Conservation (phyloP, 2,888 invertebrate genomes). For the Elgonia sp. region DNA sequence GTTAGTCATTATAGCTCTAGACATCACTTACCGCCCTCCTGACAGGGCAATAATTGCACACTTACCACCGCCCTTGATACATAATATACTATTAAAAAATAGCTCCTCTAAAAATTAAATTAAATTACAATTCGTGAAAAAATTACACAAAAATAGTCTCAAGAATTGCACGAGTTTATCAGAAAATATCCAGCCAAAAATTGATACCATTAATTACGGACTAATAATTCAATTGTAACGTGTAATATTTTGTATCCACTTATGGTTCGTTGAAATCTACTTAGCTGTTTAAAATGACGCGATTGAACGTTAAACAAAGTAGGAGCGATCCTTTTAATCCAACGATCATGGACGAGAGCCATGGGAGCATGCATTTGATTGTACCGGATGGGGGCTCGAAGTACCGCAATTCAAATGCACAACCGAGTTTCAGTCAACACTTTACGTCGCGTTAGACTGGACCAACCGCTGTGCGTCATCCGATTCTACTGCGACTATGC, state of each 20-base stretch:
- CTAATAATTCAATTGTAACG: slow-evolving; percentile 52
- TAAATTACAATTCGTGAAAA: no score
- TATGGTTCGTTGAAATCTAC: slow-evolving; percentile 68
- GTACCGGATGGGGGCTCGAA: slow-evolving; percentile 80
- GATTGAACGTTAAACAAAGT: slow-evolving; percentile 75
- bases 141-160: no score
- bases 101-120: no score
- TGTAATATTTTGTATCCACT: slow-evolving; percentile 66
- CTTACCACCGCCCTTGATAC: no score
- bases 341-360: slow-evolving; percentile 70
- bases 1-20: no score
- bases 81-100: no score
- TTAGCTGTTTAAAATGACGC: slow-evolving; percentile 69
- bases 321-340: slow-evolving; percentile 78
- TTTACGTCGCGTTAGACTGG: slow-evolving; percentile 73
- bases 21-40: no score
- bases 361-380: slow-evolving; percentile 77
- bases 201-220: slow-evolving; percentile 49
- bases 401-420: slow-evolving; percentile 82
- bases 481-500: slow-evolving; percentile 72
- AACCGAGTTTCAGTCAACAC: slow-evolving; percentile 80
- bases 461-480: slow-evolving; percentile 77
- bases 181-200: no score
- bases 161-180: no score
- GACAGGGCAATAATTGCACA: no score